Conservation (phyloP, 2,113 vertebrate species). For the Ictalurus punctatus region DNA sequence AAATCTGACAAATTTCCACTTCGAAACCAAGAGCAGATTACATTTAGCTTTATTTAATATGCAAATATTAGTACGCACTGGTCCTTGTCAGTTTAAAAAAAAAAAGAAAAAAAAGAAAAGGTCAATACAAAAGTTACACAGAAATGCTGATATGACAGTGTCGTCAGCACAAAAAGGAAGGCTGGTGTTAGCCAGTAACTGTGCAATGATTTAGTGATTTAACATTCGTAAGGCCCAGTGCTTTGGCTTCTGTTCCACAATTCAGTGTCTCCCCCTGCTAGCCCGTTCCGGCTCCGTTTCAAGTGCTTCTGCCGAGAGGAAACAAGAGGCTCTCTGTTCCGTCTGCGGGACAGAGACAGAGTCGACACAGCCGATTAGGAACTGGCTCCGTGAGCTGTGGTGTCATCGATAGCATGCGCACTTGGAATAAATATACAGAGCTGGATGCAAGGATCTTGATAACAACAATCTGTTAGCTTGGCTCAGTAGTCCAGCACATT, state of each 20-base stretch:
- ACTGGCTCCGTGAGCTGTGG: conserved; percentile 4
- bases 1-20: neutral
- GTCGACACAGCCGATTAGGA: conserved; percentile 30
- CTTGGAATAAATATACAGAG: neutral
- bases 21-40: neutral
- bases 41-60: conserved; percentile 26
- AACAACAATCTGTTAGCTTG: neutral
- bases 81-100: neutral
- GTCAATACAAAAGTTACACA: conserved; percentile 28
- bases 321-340: conserved; percentile 40
- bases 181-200: conserved; percentile 3
- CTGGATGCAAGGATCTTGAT: too few relatives aligned
- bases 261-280: conserved; percentile 11
- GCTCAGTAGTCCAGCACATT: neutral
- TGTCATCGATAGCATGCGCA: neutral
- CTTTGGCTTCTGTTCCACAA: conserved; percentile 26
- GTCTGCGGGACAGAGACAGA: conserved; percentile 14
- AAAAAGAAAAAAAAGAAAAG: neutral
- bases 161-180: neutral
- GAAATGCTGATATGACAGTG: conserved; percentile 3
- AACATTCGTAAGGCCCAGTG: conserved; percentile 29
- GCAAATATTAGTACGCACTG: neutral
- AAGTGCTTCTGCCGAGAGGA: conserved; percentile 43
- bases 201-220: conserved; percentile 20
- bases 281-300: conserved; percentile 14